Evolutionary conservation across 2,113 vertebrate genomes (phyloP).

Genomic region (Osmerus mordax): DNA sequence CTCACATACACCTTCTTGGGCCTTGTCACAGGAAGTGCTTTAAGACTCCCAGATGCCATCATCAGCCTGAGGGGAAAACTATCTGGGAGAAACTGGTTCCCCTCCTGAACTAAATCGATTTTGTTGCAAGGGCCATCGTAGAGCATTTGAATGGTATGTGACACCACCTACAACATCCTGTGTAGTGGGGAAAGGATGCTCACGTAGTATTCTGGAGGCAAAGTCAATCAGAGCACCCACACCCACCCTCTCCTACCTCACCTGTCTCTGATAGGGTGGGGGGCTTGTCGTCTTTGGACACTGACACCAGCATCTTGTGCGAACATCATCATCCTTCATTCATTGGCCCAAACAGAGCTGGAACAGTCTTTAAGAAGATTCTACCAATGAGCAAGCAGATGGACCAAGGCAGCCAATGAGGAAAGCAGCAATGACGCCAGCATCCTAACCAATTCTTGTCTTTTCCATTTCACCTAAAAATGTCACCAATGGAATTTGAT

Average conservation of each 20-base stretch:
- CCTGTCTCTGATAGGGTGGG: slow-evolving; percentile 4
- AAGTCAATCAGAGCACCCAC: slow-evolving; percentile 9
- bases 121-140: slow-evolving; percentile 3
- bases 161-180: slow-evolving; percentile 4
- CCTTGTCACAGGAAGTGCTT: too few species aligned
- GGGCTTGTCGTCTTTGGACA: slow-evolving; percentile 19
- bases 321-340: slow-evolving; percentile 23
- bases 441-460: slow-evolving; percentile 15
- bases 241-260: slow-evolving; percentile 14
- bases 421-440: slow-evolving; percentile 48
- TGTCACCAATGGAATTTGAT: slow-evolving; percentile 28
- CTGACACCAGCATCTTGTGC: slow-evolving; percentile 18
- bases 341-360: slow-evolving; percentile 28
- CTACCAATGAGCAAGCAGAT: slow-evolving; percentile 45
- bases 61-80: too few species aligned
- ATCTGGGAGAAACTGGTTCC: neutral
- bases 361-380: slow-evolving; percentile 54
- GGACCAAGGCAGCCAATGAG: slow-evolving; percentile 58
- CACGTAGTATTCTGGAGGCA: neutral
- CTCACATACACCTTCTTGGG: too few species aligned
- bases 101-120: slow-evolving; percentile 35
- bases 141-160: neutral
- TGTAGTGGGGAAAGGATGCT: neutral
- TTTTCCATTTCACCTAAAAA: slow-evolving; percentile 37
- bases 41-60: too few species aligned